Evolutionary conservation across 1,140 invertebrate genomes (phyloP).

Genomic region (Drepana arcuata): DNA sequence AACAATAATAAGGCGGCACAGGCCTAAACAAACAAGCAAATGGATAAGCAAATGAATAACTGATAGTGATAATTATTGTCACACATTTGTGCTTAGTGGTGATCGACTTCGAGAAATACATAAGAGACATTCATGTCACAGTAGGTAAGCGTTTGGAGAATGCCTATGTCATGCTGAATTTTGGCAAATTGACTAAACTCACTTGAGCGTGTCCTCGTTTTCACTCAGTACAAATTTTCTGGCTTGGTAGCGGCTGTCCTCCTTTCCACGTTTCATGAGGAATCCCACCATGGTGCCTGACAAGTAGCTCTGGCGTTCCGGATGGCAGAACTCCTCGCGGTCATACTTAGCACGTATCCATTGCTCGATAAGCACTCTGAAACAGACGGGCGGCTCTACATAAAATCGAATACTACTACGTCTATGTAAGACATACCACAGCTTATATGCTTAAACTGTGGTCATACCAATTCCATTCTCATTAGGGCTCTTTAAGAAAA

Average conservation of each 20-base stretch:
- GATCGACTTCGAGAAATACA: too few species aligned
- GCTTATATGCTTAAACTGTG: too few species aligned
- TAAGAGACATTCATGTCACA: background rate
- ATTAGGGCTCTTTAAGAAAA: too few species aligned
- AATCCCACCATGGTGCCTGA: slow-evolving; percentile 87
- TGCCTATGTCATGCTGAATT: background rate
- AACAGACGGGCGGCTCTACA: too few species aligned
- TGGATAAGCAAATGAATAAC: too few species aligned
- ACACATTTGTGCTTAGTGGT: too few species aligned
- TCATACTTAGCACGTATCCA: slow-evolving; percentile 94
- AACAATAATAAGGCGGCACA: too few species aligned
- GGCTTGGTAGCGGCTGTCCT: slow-evolving; percentile 85
- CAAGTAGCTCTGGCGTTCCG: slow-evolving; percentile 83
- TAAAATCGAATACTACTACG: too few species aligned
- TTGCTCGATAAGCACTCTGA: slow-evolving; percentile 89
- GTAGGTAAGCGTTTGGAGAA: background rate
- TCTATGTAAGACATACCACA: too few species aligned
- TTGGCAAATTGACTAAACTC: slow-evolving; percentile 12
- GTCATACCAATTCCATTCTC: too few species aligned
- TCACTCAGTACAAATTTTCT: slow-evolving; percentile 88
- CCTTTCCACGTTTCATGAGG: slow-evolving; percentile 91
- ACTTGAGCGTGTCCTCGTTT: slow-evolving; percentile 83
- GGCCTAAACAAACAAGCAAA: too few species aligned
- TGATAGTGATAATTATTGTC: background rate
- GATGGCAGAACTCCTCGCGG: slow-evolving; percentile 88